A percentile compares a stretch with the other conserved stretches of the same genome.
Evolutionary conservation across 2,797 vertebrate genomes (phyloP).

Genomic region (Psittacula derbiana): DNA sequence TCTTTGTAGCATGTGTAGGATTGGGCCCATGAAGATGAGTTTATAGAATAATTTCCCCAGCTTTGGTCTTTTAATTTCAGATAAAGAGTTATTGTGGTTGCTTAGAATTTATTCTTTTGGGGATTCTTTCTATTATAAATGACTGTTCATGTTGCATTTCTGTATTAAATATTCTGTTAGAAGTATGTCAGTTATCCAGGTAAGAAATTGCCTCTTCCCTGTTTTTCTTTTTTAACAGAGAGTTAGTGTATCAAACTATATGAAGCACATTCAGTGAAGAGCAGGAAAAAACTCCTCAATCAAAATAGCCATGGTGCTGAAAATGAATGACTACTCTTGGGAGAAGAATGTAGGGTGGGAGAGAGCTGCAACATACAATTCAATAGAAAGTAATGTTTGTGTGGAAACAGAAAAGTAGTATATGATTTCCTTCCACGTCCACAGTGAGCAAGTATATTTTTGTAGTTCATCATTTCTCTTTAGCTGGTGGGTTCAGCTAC

Average conservation of each 20-base stretch:
- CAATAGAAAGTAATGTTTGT: not conserved
- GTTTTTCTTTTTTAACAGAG: not conserved
- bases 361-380: not conserved
- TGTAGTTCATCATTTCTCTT: slow-evolving; percentile 42
- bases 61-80: not conserved
- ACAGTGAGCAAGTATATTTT: not conserved
- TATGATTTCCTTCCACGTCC: slow-evolving; percentile 13
- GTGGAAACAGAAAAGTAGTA: not conserved
- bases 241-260: not conserved
- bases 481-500: slow-evolving; percentile 17
- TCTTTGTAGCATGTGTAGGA: fast-evolving
- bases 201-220: not conserved
- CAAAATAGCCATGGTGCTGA: not conserved
- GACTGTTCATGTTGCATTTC: not conserved
- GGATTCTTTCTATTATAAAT: not conserved
- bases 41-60: not conserved
- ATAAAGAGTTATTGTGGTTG: not conserved
- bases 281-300: not conserved
- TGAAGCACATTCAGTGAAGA: not conserved
- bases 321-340: slow-evolving; percentile 31
- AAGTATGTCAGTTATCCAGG: not conserved
- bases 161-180: not conserved
- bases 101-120: not conserved
- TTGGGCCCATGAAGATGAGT: not conserved
- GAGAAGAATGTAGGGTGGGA: not conserved